Conservation (phyloP, 2,797 vertebrate genomes). For the Gobionotothen gibberifrons region DNA sequence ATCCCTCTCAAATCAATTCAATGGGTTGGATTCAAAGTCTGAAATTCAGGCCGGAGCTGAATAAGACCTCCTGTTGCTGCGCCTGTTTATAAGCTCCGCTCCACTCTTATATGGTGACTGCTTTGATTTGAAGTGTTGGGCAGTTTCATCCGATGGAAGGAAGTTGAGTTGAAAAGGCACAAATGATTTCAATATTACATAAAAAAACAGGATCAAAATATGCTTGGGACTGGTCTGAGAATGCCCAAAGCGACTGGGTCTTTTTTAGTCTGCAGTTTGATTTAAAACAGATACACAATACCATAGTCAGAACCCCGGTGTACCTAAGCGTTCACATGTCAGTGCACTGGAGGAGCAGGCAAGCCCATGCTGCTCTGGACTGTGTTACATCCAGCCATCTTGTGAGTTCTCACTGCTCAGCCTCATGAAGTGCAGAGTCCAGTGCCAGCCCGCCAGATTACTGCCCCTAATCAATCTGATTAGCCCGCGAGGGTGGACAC, state of each 20-base stretch:
- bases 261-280: slow-evolving; percentile 71
- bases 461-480: slow-evolving; percentile 84
- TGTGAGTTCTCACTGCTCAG: slow-evolving; percentile 78
- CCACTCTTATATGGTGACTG: slow-evolving; percentile 65
- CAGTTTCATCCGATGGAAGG: slow-evolving; percentile 85
- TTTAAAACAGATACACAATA: slow-evolving; percentile 81
- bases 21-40: slow-evolving; percentile 81
- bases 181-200: slow-evolving; percentile 77
- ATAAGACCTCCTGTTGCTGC: slow-evolving; percentile 81
- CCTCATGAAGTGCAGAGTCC: slow-evolving; percentile 61
- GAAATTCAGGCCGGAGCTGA: slow-evolving; percentile 75
- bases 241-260: slow-evolving; percentile 55
- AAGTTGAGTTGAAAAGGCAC: slow-evolving; percentile 80
- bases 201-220: slow-evolving; percentile 71
- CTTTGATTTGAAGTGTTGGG: slow-evolving; percentile 78
- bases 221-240: slow-evolving; percentile 58
- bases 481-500: slow-evolving; percentile 79
- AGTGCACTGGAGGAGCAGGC: slow-evolving; percentile 54
- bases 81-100: slow-evolving; percentile 73
- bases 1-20: slow-evolving; percentile 83
- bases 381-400: slow-evolving; percentile 77
- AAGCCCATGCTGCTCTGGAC: slow-evolving; percentile 74
- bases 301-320: slow-evolving; percentile 59
- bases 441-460: slow-evolving; percentile 79
- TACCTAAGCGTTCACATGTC: slow-evolving; percentile 71